phyloP scores from a whole-genome alignment of 2,888 invertebrate genomes.

The Halictus quadricinctus region DNA sequence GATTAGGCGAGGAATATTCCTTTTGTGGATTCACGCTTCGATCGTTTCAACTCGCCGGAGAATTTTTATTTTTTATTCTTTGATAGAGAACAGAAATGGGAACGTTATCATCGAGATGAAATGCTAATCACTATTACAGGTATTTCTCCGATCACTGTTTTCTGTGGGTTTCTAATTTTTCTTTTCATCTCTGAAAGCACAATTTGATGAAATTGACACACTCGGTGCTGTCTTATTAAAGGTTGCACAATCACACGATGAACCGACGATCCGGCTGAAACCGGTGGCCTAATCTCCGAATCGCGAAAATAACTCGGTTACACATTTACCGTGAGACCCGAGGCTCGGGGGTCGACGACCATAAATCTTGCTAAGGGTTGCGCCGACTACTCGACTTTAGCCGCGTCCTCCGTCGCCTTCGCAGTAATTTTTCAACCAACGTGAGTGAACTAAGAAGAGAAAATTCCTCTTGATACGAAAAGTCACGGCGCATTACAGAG shows the following conservation, averaged over 20 bases:
- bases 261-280: not conserved
- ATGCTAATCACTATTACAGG: too few species aligned
- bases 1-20: not conserved
- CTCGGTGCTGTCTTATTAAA: too few species aligned
- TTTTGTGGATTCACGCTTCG: not conserved
- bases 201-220: too few species aligned
- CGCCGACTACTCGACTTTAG: not conserved
- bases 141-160: too few species aligned
- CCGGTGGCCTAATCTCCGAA: not conserved
- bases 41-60: not conserved
- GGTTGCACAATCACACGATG: too few species aligned
- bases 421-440: not conserved
- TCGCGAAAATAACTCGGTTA: not conserved
- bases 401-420: not conserved
- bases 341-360: not conserved
- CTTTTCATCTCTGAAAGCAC: too few species aligned
- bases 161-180: too few species aligned
- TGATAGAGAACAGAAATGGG: too few species aligned
- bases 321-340: not conserved
- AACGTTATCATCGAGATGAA: too few species aligned
- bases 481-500: not conserved
- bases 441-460: not conserved
- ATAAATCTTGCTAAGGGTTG: not conserved
- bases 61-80: not conserved
- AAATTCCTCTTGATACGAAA: constrained; percentile 1